Evolutionary conservation across 2,888 invertebrate genomes (phyloP), one percentile per base, ranked within the genome.

Genomic region (Dioctria rufipes): DNA sequence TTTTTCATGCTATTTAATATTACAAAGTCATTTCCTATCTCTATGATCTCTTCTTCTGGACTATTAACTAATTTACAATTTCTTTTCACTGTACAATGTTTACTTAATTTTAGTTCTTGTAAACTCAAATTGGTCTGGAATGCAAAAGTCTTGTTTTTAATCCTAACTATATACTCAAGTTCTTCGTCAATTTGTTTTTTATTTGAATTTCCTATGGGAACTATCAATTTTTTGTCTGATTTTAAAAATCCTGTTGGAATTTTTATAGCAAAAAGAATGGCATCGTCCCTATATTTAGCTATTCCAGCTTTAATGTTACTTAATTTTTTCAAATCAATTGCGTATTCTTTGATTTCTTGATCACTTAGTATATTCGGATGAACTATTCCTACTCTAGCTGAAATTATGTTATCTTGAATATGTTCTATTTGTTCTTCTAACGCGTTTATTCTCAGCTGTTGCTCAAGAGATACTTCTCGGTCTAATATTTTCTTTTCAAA

Each of bases 401-500:
- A 63, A 6, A 37, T 37, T 6, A 63, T 63, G 25, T 63, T 61
- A 6, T 61, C 5, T 61, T 61, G 37, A 37, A 61, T 61, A 37
- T 37, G 13, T 5, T 63, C 63, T 63, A 63, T 25, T 37, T 63
- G n/a, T 37, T 63, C 25, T 63, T 37, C 25, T 25, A 25, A 25
- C 25, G 25, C 25, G 25, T 25, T 25, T 25, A 25, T 25, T 25
- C 25, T 25, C 25, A 25, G 25, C 25, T 25, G 25, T 25, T 25
- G 25, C 25, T 25, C 80, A 37, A 80, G 13, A 9, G 54, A 80
- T 11, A 65, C 4, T 5, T 78, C 67, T n/a, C 63, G 63, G 40
- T 13, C n/a, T 6, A 75, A 43, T 51, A 80, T 4, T 67, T 75
- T 11, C 13, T 65, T 71, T 60, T 60, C 71, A 40, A 43, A n/a